These are phyloP conservation scores for Vipera ursinii DNA, from an alignment of 2,797 vertebrate species.

Conservation along the genomic window DNA sequence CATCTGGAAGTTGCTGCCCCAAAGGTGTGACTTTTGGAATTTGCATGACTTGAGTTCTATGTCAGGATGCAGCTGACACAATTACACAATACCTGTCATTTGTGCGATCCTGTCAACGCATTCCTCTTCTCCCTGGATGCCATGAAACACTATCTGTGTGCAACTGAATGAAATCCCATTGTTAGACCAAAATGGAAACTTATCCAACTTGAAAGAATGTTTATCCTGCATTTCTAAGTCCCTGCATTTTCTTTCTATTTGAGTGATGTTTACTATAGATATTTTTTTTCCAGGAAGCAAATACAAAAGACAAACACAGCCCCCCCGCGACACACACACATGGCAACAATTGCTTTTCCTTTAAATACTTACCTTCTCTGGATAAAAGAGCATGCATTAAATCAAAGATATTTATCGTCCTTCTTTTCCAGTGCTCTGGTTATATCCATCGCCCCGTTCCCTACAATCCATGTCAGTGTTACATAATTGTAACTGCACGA, in stretches of 20 bases:
- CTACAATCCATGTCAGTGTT: not conserved
- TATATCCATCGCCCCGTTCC: not conserved
- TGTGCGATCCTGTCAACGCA: not conserved
- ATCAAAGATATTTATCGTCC: too few relatives aligned
- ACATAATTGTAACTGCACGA: not conserved
- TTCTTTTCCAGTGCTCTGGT: not conserved
- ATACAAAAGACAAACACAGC: not conserved
- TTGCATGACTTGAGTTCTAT: not conserved
- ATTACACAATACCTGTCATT: not conserved
- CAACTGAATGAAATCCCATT: not conserved
- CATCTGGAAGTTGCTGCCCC: not conserved
- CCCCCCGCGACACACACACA: too few relatives aligned
- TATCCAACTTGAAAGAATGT: not conserved
- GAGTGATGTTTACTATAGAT: not conserved
- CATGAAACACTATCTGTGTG: not conserved
- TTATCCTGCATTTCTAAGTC: not conserved
- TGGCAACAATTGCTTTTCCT: too few relatives aligned
- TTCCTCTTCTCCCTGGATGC: not conserved
- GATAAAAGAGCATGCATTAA: too few relatives aligned
- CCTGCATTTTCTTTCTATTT: not conserved
- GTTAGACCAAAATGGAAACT: not conserved
- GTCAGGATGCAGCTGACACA: not conserved
- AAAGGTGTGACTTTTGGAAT: not conserved
- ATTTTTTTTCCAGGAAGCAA: not conserved
- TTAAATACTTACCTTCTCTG: too few relatives aligned